Conservation (phyloP, 2,888 invertebrate genomes). For the Monochamus alternatus region DNA sequence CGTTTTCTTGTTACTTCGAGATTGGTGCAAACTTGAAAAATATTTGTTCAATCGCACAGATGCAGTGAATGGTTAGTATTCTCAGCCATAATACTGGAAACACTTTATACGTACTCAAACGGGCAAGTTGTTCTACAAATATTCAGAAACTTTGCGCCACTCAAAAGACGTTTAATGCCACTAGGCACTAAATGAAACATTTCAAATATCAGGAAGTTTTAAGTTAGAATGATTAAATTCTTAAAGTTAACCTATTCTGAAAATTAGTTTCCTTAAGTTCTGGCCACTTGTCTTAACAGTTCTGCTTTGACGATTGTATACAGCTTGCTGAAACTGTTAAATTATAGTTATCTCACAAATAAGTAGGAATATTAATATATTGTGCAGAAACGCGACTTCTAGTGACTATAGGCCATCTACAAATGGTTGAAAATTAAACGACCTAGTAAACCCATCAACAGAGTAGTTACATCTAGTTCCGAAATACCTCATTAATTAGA, state of each 20-base stretch:
- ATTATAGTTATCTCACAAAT: too few species aligned
- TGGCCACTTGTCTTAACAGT: not conserved
- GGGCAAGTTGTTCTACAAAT: constrained; percentile 13
- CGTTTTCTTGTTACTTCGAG: too few species aligned
- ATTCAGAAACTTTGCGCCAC: constrained; percentile 5
- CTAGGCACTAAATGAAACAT: constrained; percentile 20
- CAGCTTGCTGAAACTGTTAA: not conserved
- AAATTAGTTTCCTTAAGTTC: constrained; percentile 16
- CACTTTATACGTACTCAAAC: not conserved
- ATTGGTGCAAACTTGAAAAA: not conserved
- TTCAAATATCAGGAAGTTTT: constrained; percentile 9
- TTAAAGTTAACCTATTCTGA: not conserved
- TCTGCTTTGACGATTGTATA: not conserved
- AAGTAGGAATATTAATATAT: too few species aligned
- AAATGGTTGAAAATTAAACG: too few species aligned
- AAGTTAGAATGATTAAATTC: constrained; percentile 14
- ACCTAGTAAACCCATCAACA: too few species aligned
- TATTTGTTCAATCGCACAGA: not conserved
- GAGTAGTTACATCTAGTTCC: too few species aligned
- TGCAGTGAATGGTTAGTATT: constrained; percentile 13
- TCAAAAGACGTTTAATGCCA: constrained; percentile 9
- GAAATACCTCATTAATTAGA: too few species aligned
- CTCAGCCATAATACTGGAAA: not conserved
- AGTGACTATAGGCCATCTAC: too few species aligned
- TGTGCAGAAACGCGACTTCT: too few species aligned